Conservation (phyloP, 1,140 invertebrate species). For the Listronotus oregonensis region DNA sequence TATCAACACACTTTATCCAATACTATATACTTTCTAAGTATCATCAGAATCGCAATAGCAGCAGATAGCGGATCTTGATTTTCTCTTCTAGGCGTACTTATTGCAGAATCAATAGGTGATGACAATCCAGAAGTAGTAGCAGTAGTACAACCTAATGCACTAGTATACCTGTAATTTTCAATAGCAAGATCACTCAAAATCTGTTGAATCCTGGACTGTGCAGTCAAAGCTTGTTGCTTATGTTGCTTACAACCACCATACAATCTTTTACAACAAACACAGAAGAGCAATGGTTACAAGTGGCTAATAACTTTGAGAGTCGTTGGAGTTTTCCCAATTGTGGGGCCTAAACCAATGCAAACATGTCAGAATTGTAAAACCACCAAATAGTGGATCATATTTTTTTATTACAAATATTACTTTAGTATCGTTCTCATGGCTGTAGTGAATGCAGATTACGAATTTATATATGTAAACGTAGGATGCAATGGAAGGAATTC, state of each 20-base stretch:
- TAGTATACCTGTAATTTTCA: neutral
- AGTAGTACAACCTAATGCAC: neutral
- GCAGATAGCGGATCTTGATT: neutral
- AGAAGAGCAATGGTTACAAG: neutral
- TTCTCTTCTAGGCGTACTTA: neutral
- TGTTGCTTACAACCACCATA: no score
- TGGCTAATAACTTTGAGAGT: neutral
- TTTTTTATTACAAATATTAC: neutral
- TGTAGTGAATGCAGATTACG: no score
- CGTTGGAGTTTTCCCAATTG: neutral
- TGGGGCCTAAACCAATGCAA: neutral
- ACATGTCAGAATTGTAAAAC: conserved; percentile 1
- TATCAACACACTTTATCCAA: no score
- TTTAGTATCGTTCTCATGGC: no score
- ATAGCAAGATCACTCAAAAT: neutral
- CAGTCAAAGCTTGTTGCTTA: neutral
- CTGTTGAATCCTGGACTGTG: neutral
- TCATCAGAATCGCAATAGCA: neutral
- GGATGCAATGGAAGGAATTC: no score
- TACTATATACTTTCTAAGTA: no score
- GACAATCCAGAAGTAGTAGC: neutral
- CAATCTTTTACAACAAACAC: no score
- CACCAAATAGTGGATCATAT: neutral
- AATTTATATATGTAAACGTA: no score
- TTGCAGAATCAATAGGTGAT: neutral